Evolutionary conservation across 2,888 invertebrate genomes (phyloP), one percentile per base, ranked within the genome.

Genomic region (Agrochola circellaris): DNA sequence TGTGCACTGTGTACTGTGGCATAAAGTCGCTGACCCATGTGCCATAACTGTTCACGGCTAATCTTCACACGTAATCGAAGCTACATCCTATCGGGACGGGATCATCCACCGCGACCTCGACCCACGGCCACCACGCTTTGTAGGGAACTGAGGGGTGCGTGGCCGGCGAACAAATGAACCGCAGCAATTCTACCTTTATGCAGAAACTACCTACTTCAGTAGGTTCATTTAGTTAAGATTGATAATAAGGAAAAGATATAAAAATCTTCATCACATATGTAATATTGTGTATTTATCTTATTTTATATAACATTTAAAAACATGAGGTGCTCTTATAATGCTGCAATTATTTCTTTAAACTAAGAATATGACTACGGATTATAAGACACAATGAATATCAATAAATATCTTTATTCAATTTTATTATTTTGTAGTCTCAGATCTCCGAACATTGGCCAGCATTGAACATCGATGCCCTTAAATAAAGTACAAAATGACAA

Each of bases 221-320:
- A n/a, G 20, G 11, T 26, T 26, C 0, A 11, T 20, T 45, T 20
- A 11, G 20, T 13, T 56, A 38, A 20, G 38, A 20, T 65, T 30
- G 20, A 34, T 38, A 23, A 23, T 56, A 72, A 71, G 54, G 45
- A n/a, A 51, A 75, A n/a, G 6, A 13, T 23, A 30, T 51, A 9
- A 51, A 75, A 75, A 30, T 42, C 3, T 42, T 17, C 13, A n/a
- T 20, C 13, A 23, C 23, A 30, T 30, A n/a, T n/a, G n/a, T n/a
- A 34, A 34, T 34, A 42, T n/a, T 61, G 20, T 74, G 48, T 26
- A 38, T 26, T 26, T 60, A 2, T 75, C 75, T 62, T 75, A 75
- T 75, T 75, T 56, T 45, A 30, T 51, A 61, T 23, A 42, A 17
- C 4, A 8, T 15, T 30, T 11, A 23, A 8, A 48, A 67, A 67